Evolutionary conservation across 2,113 vertebrate genomes (phyloP), one percentile per base, ranked within the genome.

Genomic region (Archocentrus centrarchus): DNA sequence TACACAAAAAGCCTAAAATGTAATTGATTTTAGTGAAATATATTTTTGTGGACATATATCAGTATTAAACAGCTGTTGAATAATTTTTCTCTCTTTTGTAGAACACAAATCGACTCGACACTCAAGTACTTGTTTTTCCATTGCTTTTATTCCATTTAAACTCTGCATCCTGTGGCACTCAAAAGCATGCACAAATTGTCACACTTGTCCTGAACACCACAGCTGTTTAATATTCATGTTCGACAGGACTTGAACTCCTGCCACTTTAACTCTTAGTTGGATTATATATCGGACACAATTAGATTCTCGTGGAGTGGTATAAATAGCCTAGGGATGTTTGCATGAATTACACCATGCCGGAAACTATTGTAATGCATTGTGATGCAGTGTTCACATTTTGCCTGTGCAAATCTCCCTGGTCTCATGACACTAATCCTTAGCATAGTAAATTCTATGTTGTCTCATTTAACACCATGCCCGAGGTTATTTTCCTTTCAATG

Each of bases 261-360:
- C 88, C 91, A 93, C 87, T 82, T 87, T 88, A 89, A 93, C 93
- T 92, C 93, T 94, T 89, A 93, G 93, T 89, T 93, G 91, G 93
- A 94, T 96, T 94, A 93, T 92, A 93, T 92, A 90, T 95, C 89
- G 89, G 86, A 94, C 91, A 94, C 94, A 95, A 95, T 95, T 95
- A 93, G 88, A 94, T 95, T 93, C 81, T 89, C 87, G 85, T 83
- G 39, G 83, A 91, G 88, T 86, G 87, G 89, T 94, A 94, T 93
- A 89, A 95, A 94, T 93, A 95, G 93, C 94, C 94, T 18, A 47
- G 82, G 93, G 95, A 93, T 93, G 94, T 92, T 94, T 95, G 94
- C 93, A 94, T 94, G 88, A 94, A 94, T 94, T 91, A 92, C 80
- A 87, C 59, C 78, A 79, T 55, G 89, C 91, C 84, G 77, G 85